A percentile compares a stretch with the other conserved stretches of the same genome.
These are phyloP conservation scores for Fregetta grallaria DNA, from an alignment of 2,113 vertebrate species.

Conservation along the genomic window DNA sequence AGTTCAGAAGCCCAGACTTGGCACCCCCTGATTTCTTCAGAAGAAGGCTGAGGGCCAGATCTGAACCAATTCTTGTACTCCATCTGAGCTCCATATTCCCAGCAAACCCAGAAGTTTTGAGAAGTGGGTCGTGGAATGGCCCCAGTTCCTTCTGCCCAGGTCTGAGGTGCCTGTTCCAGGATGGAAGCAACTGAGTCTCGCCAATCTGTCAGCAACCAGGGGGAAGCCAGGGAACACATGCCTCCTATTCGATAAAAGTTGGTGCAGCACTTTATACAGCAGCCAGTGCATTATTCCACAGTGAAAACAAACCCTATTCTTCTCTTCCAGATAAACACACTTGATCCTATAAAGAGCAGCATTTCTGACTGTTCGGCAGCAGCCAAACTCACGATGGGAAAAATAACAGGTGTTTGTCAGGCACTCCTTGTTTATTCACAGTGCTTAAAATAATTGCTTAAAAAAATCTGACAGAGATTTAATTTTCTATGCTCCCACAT, in stretches of 20 bases:
- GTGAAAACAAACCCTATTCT: constrained; percentile 64
- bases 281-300: constrained; percentile 8
- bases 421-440: constrained; percentile 62
- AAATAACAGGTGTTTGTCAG: constrained; percentile 69
- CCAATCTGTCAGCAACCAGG: background rate
- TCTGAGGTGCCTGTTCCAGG: background rate
- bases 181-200: background rate
- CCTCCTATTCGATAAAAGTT: background rate
- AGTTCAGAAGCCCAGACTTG: background rate
- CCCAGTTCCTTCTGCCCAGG: background rate
- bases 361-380: constrained; percentile 52
- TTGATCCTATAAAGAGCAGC: constrained; percentile 44
- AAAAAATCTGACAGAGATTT: constrained; percentile 42
- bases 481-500: constrained; percentile 51
- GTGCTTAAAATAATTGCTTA: constrained; percentile 67
- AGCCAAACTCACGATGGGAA: constrained; percentile 54
- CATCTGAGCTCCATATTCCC: background rate
- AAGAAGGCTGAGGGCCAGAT: background rate
- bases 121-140: background rate
- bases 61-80: background rate
- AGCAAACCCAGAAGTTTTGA: background rate
- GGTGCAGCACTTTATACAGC: background rate
- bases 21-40: background rate
- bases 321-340: constrained; percentile 45
- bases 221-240: background rate